Conservation (phyloP, 2,797 vertebrate species). For the Galago senegalensis region DNA sequence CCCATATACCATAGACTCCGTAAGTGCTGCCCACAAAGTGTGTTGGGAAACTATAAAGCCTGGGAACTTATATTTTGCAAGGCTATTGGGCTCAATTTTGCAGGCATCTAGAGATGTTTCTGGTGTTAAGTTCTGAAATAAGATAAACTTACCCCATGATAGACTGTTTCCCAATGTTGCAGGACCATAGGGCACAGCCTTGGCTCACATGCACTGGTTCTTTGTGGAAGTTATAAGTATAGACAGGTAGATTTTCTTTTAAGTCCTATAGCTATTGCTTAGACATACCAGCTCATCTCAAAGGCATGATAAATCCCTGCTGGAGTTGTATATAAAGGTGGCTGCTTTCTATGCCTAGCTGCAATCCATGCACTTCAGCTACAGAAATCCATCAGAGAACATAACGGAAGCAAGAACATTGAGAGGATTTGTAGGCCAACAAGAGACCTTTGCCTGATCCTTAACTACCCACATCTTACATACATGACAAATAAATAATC, state of each 20-base stretch:
- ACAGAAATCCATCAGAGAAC: background rate
- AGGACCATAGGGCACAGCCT: background rate
- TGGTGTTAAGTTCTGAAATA: background rate
- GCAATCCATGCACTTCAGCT: background rate
- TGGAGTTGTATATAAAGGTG: background rate
- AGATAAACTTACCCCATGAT: background rate
- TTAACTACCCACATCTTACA: conserved; percentile 48
- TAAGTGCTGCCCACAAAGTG: background rate
- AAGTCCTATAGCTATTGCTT: background rate
- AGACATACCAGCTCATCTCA: background rate
- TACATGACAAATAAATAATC: conserved; percentile 14
- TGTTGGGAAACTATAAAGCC: background rate
- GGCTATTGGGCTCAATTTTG: background rate
- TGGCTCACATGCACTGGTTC: background rate
- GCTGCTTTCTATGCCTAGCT: background rate
- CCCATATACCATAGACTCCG: background rate
- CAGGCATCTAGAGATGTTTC: background rate
- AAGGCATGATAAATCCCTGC: background rate
- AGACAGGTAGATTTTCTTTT: conserved; percentile 17
- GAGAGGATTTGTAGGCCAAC: conserved; percentile 14
- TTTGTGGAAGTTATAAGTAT: background rate
- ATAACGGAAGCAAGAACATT: background rate
- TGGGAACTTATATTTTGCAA: background rate
- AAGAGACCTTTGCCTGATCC: conserved; percentile 22
- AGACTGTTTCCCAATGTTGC: background rate